Percentiles rank a stretch among this genome's conserved stretches.
These are phyloP conservation scores for Syrrhaptes paradoxus DNA, from an alignment of 2,113 vertebrate species.

Conservation along the genomic window DNA sequence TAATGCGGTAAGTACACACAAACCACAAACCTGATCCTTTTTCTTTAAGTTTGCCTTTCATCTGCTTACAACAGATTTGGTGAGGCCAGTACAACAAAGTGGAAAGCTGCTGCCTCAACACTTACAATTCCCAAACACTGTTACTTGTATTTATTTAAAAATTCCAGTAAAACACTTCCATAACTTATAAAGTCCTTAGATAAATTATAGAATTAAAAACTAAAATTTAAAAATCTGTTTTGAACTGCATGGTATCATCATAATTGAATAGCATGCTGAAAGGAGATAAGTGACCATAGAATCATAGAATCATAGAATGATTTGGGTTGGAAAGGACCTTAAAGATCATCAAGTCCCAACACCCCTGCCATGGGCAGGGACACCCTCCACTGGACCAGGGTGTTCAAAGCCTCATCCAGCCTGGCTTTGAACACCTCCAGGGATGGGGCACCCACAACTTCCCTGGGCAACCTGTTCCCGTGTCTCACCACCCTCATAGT, in stretches of 20 bases:
- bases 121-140: background rate
- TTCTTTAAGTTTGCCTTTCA: background rate
- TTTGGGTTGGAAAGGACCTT: too few species aligned
- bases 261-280: background rate
- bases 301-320: too few species aligned
- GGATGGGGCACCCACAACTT: too few species aligned
- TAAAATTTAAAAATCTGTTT: background rate
- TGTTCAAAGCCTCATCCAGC: too few species aligned
- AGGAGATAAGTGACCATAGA: background rate
- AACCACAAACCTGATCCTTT: background rate
- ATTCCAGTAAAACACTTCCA: fast-evolving
- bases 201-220: fast-evolving
- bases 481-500: too few species aligned
- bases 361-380: too few species aligned
- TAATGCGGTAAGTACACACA: background rate
- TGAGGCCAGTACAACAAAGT: background rate
- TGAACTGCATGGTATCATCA: background rate
- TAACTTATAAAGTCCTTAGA: background rate
- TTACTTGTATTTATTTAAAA: background rate
- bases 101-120: background rate
- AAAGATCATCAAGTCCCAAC: too few species aligned
- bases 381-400: too few species aligned
- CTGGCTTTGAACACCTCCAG: too few species aligned
- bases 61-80: background rate
- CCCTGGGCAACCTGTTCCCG: too few species aligned